Evolutionary conservation across 2,113 vertebrate genomes (phyloP).

Genomic region (Dolichallabes microphthalmus): DNA sequence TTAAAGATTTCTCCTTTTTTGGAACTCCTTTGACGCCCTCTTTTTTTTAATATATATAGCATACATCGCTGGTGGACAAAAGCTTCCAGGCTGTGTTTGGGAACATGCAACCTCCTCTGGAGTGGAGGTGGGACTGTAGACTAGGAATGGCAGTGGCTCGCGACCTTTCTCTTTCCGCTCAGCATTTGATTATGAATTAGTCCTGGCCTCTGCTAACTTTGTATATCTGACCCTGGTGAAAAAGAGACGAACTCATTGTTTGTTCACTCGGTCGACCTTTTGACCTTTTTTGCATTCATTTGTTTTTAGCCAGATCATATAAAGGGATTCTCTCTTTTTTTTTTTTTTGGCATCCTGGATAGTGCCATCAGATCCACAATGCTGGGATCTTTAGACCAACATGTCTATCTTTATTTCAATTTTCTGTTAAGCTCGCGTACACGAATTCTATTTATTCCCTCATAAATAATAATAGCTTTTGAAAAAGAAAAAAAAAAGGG

Average conservation of each 20-base stretch:
- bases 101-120: slow-evolving; percentile 38
- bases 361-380: neutral
- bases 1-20: slow-evolving; percentile 58
- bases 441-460: neutral
- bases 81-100: slow-evolving; percentile 42
- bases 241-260: slow-evolving; percentile 52
- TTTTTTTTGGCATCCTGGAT: neutral
- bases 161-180: slow-evolving; percentile 48
- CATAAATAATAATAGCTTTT: slow-evolving; percentile 19
- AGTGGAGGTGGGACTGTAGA: slow-evolving; percentile 36
- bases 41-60: slow-evolving; percentile 4
- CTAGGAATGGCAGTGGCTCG: slow-evolving; percentile 12
- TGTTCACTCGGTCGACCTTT: slow-evolving; percentile 48
- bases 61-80: slow-evolving; percentile 39
- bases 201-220: slow-evolving; percentile 39
- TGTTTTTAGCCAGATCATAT: slow-evolving; percentile 12
- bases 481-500: neutral
- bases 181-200: slow-evolving; percentile 42
- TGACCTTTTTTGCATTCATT: slow-evolving; percentile 49
- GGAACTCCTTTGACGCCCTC: slow-evolving; percentile 42
- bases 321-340: neutral
- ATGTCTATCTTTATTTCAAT: slow-evolving; percentile 6
- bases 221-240: slow-evolving; percentile 56
- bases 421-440: neutral
- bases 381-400: neutral